Evolutionary conservation across 1,140 invertebrate species (phyloP), one percentile per base, ranked within the genome.

Genomic region (Aphelinus certus): DNA sequence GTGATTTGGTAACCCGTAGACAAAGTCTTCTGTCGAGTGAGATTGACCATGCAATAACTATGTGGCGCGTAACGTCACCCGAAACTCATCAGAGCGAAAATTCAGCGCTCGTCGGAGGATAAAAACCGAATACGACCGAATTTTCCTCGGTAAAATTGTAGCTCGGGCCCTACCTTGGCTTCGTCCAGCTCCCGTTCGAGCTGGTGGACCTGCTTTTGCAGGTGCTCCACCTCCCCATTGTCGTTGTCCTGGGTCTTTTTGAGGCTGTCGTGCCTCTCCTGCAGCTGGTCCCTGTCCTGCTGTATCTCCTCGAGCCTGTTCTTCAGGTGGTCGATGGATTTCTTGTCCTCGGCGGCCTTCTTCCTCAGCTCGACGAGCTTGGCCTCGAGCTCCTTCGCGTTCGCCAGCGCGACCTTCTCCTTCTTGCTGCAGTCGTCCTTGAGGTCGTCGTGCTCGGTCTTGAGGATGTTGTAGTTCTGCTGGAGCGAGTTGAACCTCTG

Each of bases 401-500:
- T 82, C 3, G 84, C 81, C 5, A 80, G 26, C 0, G 82, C 79
- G 10, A 84, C 82, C 7, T 80, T 79, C 57, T 86, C 81, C 0
- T 70, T 83, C 9, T 84, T 86, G 43, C 83, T 83, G 49, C 83
- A 85, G 9, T 87, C 83, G 0, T 88, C 87, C 5, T 79, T 76
- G 0, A 87, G 65, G 68, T 88, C 87, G 58, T 85, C 79, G 46
- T 86, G 81, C 61, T 87, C 85, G 0, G 85, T 80, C 69, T 89
- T 83, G 46, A 89, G 68, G 0, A 89, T 62, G 69, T 88, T 89
- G 71, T 86, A 85, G 2, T 85, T 82, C 61, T 89, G 88, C 46
- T 89, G 86, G 26, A 90, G 73, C 0, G 89, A 85, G 49, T 87
- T 88, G 64, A 83, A 89, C 62, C 87, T 85, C 68, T 88, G 88